A percentile compares a stretch with the other conserved stretches of the same genome.
Conservation (phyloP, 1,140 invertebrate genomes). For the Lepidurus apus region DNA sequence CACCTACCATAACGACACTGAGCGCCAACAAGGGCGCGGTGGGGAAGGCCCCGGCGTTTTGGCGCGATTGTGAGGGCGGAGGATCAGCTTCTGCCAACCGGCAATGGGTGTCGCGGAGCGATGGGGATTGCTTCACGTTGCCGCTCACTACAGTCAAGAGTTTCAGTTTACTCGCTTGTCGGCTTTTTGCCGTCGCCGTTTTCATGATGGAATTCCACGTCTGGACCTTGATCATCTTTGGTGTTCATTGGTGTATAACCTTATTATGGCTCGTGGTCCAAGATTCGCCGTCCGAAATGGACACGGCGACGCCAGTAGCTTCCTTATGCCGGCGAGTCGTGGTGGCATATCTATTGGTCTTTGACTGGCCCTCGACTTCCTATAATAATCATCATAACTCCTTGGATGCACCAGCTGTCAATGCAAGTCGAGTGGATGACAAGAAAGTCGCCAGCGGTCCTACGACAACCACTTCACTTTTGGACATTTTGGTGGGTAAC, state of each 20-base stretch:
- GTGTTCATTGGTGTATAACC: conserved; percentile 33
- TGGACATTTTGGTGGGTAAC: conserved; percentile 28
- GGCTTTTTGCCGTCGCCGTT: conserved; percentile 32
- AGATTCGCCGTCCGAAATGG: conserved; percentile 31
- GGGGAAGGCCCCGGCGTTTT: background rate
- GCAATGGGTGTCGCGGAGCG: background rate
- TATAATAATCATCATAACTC: background rate
- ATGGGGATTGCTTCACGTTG: conserved; percentile 26
- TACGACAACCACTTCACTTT: conserved; percentile 25
- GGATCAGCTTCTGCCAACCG: background rate
- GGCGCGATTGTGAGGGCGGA: conserved; percentile 7
- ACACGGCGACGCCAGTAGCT: conserved; percentile 27
- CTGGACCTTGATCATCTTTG: conserved; percentile 34
- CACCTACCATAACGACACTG: conserved; percentile 2
- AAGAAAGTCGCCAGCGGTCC: conserved; percentile 4
- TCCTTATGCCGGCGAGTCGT: conserved; percentile 30
- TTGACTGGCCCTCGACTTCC: conserved; percentile 33
- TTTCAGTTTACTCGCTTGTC: conserved; percentile 34
- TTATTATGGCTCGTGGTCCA: conserved; percentile 33
- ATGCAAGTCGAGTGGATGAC: conserved; percentile 18
- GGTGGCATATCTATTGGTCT: conserved; percentile 32
- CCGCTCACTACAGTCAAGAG: conserved; percentile 28
- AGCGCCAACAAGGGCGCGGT: background rate
- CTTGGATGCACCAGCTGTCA: background rate
- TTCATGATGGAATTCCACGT: conserved; percentile 34